Base-by-base conservation (phyloP, 1,140 invertebrate species). In the Sweltsa coloradensis region DNA sequence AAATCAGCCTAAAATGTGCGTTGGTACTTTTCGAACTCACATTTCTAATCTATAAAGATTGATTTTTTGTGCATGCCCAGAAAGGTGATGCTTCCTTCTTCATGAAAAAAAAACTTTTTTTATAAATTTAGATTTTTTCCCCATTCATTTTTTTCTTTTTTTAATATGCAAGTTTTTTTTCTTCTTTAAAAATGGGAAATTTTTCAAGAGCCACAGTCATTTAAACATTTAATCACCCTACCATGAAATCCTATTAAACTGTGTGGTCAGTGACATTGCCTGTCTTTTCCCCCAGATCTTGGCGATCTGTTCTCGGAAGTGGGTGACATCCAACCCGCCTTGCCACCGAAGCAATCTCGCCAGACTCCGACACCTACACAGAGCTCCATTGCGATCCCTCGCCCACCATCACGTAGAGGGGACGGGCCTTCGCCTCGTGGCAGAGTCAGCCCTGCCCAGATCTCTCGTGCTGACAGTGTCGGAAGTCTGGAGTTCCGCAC, bases 241-340 rank as follows among this genome's bases (percentile, higher is more conserved):
- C n/a, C n/a, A n/a, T n/a, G n/a, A n/a, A n/a, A n/a, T n/a, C n/a
- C n/a, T n/a, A n/a, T n/a, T n/a, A n/a, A n/a, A n/a, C n/a, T n/a
- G n/a, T n/a, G n/a, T n/a, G n/a, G n/a, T n/a, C n/a, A n/a, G n/a
- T n/a, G n/a, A 22, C 19, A 16, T 48, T 22, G 19, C 16, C n/a
- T 3, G n/a, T 49, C 50, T 45, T 36, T 41, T 29, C 51, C 61
- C 55, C 54, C 68, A 66, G 83, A 89, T 60, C 66, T 81, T 34
- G 79, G 84, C 3, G 86, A 90, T 61, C 63, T 90, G 34, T 89
- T 90, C 60, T 79, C 82, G 13, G 87, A 89, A 69, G 74, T 89
- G 18, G 83, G 81, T 31, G 86, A 89, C 51, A 79, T 86, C 57
- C 76, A 76, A 45, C 71, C 69, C 39, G 64, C 70, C n/a, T 64